Base-by-base conservation (phyloP, 2,888 invertebrate genomes). In the Ormyrus pomaceus region DNA sequence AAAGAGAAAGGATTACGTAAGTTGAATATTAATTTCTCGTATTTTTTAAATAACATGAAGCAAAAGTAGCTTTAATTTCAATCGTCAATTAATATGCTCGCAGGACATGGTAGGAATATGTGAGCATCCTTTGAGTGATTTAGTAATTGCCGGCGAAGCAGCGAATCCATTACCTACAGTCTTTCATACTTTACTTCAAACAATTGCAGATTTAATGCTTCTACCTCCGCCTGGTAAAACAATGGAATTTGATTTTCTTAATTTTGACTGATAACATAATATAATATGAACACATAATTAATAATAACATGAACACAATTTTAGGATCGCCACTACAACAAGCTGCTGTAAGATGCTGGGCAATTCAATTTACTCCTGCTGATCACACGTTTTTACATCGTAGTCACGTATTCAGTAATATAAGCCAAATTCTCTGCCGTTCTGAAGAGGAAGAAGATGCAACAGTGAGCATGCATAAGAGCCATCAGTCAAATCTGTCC, bases 301-400 rank as follows among this genome's bases (percentile, higher is more conserved):
- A 64, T 55, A 46, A 62, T 58, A 61, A 13, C 34, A 34, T 34
- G 34, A 34, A 34, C 34, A 34, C 4, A 34, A 55, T 59, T 82
- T 71, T 68, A 87, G 89, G 89, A 11, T 97, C 97, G 7, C 94
- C 98, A 0, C 92, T 97, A 45, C 96, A 97, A 86, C 95, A 97
- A 90, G 97, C 98, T 91, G 98, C 98, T 0, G 96, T 98, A 59
- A 93, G 97, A 82, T 98, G 98, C 91, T 98, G 98, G 95, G 97
- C 97, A 51, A 93, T 98, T 72, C 94, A 95, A 86, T 98, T 98
- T 90, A 95, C 95, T 0, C 94, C 96, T 58, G 94, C 96, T 2
- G 98, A 99, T 91, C 97, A 98, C 87, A 94, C 95, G 86, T 98
- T 98, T 91, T 92, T 99, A 50, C 98, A 99, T 90, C 92, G 95